Evolutionary conservation across 2,797 vertebrate species (phyloP).

Genomic region (Myotis myotis): DNA sequence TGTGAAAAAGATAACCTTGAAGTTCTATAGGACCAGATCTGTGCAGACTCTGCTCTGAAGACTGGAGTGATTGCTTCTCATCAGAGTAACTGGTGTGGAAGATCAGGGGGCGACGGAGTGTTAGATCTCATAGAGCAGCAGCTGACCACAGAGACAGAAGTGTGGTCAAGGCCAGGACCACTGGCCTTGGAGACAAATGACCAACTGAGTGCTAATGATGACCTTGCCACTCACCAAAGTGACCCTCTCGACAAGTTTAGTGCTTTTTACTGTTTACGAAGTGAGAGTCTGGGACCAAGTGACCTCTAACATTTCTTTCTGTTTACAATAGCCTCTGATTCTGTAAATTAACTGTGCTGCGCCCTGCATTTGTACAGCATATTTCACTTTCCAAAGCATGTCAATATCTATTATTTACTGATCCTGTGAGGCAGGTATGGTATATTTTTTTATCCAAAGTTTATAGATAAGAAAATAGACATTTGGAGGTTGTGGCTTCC

Average conservation of each 20-base stretch:
- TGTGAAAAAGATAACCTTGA: background rate
- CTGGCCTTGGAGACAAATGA: background rate
- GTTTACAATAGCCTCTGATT: background rate
- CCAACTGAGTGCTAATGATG: background rate
- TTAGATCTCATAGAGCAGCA: background rate
- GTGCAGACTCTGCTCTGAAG: background rate
- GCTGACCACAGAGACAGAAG: background rate
- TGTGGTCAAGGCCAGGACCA: background rate
- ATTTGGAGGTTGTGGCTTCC: background rate
- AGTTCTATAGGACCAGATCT: background rate
- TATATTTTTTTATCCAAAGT: background rate
- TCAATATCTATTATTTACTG: background rate
- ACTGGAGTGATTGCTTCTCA: background rate
- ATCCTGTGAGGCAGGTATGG: background rate
- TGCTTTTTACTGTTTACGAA: background rate
- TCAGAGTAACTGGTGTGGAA: background rate
- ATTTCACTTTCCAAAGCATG: background rate
- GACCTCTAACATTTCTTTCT: background rate
- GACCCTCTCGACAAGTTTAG: background rate
- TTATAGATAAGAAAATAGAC: background rate
- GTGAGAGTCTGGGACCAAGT: background rate
- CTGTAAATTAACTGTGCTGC: background rate
- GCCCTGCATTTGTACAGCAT: background rate
- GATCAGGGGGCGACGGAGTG: rapidly evolving
- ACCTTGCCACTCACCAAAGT: background rate